phyloP scores from a whole-genome alignment of 2,113 vertebrate species.

The Steatornis caripensis region DNA sequence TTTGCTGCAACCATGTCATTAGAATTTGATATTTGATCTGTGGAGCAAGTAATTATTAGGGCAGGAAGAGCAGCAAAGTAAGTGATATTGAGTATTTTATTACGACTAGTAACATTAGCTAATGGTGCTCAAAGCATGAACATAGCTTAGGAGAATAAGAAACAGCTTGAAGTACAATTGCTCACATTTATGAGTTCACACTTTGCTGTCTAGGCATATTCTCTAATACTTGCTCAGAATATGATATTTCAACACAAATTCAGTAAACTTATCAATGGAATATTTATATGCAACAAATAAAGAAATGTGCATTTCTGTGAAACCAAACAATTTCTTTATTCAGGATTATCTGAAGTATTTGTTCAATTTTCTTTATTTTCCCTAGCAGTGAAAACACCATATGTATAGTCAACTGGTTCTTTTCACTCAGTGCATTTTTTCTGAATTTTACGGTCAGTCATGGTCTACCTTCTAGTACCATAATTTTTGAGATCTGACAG shows the following conservation, averaged over 20 bases:
- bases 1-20: background rate
- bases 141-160: background rate
- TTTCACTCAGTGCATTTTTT: background rate
- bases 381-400: background rate
- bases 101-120: background rate
- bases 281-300: background rate
- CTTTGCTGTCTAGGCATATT: background rate
- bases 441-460: background rate
- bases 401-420: background rate
- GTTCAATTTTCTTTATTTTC: background rate
- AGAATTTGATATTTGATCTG: background rate
- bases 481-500: background rate
- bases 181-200: slow-evolving; percentile 6
- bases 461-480: background rate
- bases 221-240: background rate
- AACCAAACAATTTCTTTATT: background rate
- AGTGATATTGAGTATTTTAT: background rate
- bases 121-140: background rate
- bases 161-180: background rate
- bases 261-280: background rate
- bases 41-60: background rate
- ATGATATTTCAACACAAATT: background rate
- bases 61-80: background rate
- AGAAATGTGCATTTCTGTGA: background rate
- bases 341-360: background rate